A percentile compares a stretch with the other conserved stretches of the same genome.
Conservation (phyloP, 2,888 invertebrate species). For the Chrysomela aeneicollis region DNA sequence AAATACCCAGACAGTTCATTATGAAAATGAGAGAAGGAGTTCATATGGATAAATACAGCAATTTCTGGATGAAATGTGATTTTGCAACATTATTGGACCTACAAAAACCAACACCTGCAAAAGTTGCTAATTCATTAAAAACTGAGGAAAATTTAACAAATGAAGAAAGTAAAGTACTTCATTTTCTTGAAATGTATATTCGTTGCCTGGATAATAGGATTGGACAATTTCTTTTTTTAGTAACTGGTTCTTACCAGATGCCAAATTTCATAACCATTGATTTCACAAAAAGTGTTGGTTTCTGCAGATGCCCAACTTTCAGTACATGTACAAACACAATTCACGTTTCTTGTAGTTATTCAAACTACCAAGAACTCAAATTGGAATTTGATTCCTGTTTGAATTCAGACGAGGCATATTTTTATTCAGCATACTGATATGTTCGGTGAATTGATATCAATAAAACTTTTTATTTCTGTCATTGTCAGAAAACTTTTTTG, state of each 20-base stretch:
- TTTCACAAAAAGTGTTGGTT: conserved; percentile 1
- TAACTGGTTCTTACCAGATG: conserved; percentile 14
- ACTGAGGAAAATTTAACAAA: neutral
- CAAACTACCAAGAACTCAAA: conserved; percentile 7
- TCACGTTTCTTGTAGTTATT: neutral
- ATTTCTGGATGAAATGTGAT: neutral
- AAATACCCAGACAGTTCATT: neutral
- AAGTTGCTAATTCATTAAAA: conserved; percentile 13
- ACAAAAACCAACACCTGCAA: neutral
- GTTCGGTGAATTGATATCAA: neutral
- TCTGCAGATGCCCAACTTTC: conserved; percentile 1
- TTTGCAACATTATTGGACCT: neutral
- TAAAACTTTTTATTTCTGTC: no score
- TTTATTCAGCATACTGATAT: conserved; percentile 1
- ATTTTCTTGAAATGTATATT: conserved; percentile 12
- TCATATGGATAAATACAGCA: neutral
- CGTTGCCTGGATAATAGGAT: conserved; percentile 7
- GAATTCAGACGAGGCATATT: conserved; percentile 6
- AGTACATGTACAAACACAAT: conserved; percentile 5
- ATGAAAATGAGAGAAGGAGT: neutral
- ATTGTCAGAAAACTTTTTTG: no score
- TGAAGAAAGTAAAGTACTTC: conserved; percentile 8
- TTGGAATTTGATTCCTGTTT: conserved; percentile 10
- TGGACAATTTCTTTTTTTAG: neutral
- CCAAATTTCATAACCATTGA: conserved; percentile 7